These are phyloP conservation scores for Deilephila porcellus DNA, from an alignment of 2,888 invertebrate genomes.

Conservation along the genomic window DNA sequence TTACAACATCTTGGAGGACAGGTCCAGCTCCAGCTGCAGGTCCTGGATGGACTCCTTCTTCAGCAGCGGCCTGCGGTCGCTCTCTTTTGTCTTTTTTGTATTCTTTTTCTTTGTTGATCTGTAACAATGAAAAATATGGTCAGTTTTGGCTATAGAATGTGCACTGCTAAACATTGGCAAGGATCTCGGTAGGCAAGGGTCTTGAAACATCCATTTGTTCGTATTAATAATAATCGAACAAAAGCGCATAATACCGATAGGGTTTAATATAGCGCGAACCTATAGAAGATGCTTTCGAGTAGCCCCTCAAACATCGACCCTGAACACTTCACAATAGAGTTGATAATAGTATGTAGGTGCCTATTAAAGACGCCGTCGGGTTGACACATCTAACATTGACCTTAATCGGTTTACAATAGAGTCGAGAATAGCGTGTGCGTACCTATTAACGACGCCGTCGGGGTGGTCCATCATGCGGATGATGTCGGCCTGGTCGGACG, in stretches of 20 bases:
- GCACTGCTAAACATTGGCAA: too few species aligned
- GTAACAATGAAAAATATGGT: conserved; percentile 36
- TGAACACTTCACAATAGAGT: too few species aligned
- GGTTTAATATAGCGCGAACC: too few species aligned
- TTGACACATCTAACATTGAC: too few species aligned
- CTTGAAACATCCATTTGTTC: too few species aligned
- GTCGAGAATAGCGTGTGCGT: neutral
- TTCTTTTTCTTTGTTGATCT: conserved; percentile 86
- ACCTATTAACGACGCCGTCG: conserved; percentile 93
- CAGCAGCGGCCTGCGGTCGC: conserved; percentile 83
- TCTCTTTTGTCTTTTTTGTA: conserved; percentile 85
- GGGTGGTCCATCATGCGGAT: conserved; percentile 98
- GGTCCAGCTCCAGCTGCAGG: conserved; percentile 74
- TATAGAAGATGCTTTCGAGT: too few species aligned
- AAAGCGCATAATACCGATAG: too few species aligned
- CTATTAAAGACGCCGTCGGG: too few species aligned
- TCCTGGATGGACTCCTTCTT: conserved; percentile 83
- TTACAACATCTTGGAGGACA: conserved; percentile 81
- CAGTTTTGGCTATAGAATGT: too few species aligned
- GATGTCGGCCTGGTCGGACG: conserved; percentile 95
- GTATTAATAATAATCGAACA: neutral
- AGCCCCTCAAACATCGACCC: too few species aligned
- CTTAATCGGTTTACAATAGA: neutral
- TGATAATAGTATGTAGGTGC: too few species aligned
- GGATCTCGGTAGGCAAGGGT: too few species aligned